phyloP scores from a whole-genome alignment of 2,113 vertebrate species.

The Boulengeromyrus knoepffleri region DNA sequence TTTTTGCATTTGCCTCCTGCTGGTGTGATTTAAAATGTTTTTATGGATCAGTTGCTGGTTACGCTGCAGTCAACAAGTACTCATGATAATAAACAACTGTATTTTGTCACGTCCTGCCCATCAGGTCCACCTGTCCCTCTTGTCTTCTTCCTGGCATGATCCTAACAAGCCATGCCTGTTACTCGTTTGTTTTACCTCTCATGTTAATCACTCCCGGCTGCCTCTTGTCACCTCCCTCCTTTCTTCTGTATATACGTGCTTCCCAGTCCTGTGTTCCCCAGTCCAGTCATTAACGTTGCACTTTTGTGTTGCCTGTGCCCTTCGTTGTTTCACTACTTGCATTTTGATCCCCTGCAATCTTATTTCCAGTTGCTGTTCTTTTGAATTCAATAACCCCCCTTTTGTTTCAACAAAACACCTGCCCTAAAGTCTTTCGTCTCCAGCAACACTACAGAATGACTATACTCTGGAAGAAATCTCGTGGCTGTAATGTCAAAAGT shows the following conservation, averaged over 20 bases:
- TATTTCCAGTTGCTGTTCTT: too few relatives aligned
- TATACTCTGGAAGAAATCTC: background rate
- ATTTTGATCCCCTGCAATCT: too few relatives aligned
- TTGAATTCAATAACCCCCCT: too few relatives aligned
- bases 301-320: too few relatives aligned
- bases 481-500: background rate
- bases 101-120: background rate
- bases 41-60: background rate
- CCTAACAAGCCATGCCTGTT: background rate
- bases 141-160: background rate
- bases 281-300: too few relatives aligned
- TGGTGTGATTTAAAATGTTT: background rate
- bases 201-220: background rate
- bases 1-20: background rate
- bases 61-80: background rate
- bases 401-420: too few relatives aligned
- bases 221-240: background rate
- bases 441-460: too few relatives aligned
- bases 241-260: background rate
- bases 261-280: too few relatives aligned
- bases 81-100: background rate
- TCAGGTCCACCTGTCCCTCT: background rate
- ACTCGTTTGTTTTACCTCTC: background rate
- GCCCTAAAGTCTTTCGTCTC: background rate
- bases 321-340: too few relatives aligned